Percentiles rank a stretch among this genome's conserved stretches.
phyloP scores from a whole-genome alignment of 2,797 vertebrate species.

The Myotis myotis region DNA sequence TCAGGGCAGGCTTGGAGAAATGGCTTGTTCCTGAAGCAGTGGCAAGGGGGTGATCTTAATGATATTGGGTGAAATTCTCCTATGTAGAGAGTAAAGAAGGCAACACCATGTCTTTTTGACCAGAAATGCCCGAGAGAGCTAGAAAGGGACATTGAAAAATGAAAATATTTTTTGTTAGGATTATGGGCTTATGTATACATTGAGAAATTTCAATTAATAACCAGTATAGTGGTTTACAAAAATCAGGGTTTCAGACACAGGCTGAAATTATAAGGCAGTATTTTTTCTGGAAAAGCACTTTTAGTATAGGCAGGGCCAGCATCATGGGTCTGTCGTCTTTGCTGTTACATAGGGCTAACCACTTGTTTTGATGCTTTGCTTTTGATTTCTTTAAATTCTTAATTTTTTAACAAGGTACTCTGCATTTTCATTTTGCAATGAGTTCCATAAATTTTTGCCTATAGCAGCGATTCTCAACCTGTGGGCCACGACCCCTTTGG shows the following conservation, averaged over 20 bases:
- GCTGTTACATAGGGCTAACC: neutral
- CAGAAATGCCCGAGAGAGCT: neutral
- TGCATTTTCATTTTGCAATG: neutral
- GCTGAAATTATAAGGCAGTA: neutral
- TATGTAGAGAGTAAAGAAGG: neutral
- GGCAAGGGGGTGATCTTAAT: neutral
- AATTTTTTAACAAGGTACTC: neutral
- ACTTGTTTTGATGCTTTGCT: neutral
- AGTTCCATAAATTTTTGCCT: neutral
- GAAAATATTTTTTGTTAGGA: neutral
- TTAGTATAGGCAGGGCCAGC: neutral
- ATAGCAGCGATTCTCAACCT: too few relatives aligned
- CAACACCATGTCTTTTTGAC: neutral
- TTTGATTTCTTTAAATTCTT: neutral
- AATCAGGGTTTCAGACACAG: neutral
- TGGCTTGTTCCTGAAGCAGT: too few relatives aligned
- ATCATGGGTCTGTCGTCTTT: neutral
- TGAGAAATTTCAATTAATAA: neutral
- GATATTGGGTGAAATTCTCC: neutral
- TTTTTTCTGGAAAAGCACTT: neutral
- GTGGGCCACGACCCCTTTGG: too few relatives aligned
- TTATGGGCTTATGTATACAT: neutral
- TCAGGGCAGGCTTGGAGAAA: neutral
- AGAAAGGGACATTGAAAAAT: neutral
- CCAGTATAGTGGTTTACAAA: neutral